These are phyloP conservation scores for Cinclus mexicanus DNA, from an alignment of 2,113 vertebrate genomes.

Conservation along the genomic window DNA sequence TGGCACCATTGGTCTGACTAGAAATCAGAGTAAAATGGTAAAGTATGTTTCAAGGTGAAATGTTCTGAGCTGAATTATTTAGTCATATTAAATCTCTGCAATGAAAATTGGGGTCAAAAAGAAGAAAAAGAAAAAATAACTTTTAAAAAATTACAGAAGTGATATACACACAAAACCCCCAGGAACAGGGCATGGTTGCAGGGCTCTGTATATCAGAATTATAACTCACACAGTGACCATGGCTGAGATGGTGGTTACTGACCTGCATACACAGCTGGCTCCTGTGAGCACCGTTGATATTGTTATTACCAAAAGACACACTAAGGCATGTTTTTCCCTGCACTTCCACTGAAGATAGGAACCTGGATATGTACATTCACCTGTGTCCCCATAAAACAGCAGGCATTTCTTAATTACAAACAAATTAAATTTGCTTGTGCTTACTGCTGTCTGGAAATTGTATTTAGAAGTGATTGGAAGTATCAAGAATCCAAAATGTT, in stretches of 20 bases:
- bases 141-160: accelerated
- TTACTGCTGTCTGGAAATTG: background rate
- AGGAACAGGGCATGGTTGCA: background rate
- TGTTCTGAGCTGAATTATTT: background rate
- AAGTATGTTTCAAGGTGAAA: background rate
- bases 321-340: background rate
- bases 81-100: background rate
- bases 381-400: background rate
- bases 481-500: background rate
- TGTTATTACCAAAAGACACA: background rate
- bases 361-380: background rate
- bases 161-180: accelerated
- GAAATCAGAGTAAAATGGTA: background rate
- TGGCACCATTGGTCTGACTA: background rate
- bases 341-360: accelerated
- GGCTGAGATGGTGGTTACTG: background rate
- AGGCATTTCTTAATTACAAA: background rate
- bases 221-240: accelerated
- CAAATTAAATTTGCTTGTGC: background rate
- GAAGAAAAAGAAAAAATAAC: background rate
- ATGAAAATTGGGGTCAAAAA: background rate
- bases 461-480: background rate
- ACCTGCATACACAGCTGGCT: background rate
- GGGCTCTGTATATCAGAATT: accelerated
- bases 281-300: background rate